These are phyloP conservation scores for Eunapius fragilis DNA, from an alignment of 37 sponge, comb jelly and placozoan genomes.

Conservation along the genomic window DNA sequence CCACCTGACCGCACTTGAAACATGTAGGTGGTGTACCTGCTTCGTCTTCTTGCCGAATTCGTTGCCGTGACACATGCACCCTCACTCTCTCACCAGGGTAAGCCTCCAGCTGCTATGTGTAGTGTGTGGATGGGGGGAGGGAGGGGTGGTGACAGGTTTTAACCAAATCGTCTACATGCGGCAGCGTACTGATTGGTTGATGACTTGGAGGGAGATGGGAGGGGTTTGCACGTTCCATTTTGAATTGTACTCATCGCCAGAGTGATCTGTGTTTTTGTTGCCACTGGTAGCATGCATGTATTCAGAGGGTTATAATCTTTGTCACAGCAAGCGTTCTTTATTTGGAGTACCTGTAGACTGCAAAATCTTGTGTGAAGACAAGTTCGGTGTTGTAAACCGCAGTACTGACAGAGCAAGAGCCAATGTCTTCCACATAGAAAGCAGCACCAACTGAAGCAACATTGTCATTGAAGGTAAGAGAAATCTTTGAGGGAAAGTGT, in stretches of 20 bases:
- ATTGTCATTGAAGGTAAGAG: conserved; percentile 24
- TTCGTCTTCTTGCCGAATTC: background rate
- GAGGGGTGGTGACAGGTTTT: too few species aligned
- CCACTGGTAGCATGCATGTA: background rate
- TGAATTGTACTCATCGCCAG: background rate
- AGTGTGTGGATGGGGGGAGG: too few species aligned
- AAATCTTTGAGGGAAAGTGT: conserved; percentile 5
- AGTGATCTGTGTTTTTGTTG: background rate
- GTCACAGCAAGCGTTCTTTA: too few species aligned
- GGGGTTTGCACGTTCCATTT: background rate
- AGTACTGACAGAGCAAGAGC: conserved; percentile 9
- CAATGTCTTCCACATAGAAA: conserved; percentile 14
- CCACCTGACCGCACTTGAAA: conserved; percentile 35
- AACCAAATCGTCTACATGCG: too few species aligned
- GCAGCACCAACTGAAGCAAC: conserved; percentile 38
- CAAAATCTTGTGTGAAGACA: conserved; percentile 33
- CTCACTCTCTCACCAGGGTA: conserved; percentile 29
- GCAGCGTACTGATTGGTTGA: background rate
- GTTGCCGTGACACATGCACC: conserved; percentile 3
- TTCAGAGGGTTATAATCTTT: too few species aligned
- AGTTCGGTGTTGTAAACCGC: background rate
- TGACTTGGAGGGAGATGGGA: background rate
- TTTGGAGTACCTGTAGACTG: conserved; percentile 6
- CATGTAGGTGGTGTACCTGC: background rate
- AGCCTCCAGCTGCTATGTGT: too few species aligned